phyloP scores from a whole-genome alignment of 1,140 invertebrate species.

The Ceratoteleas bidentatus region DNA sequence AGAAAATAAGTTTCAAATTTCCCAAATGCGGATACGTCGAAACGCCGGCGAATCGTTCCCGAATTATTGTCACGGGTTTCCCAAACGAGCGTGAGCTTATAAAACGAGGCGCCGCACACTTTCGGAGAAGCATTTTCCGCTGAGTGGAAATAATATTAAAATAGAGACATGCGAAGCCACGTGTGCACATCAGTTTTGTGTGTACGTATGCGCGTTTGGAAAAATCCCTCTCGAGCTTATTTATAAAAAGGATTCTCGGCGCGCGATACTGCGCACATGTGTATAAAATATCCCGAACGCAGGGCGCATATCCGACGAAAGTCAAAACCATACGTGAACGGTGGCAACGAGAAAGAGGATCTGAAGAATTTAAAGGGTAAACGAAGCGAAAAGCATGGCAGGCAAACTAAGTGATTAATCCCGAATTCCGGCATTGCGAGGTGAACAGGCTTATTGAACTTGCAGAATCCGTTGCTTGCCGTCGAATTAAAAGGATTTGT shows the following conservation, averaged over 20 bases:
- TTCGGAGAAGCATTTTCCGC: not conserved
- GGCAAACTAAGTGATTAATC: constrained; percentile 63
- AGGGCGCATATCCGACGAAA: constrained; percentile 13
- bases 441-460: constrained; percentile 45
- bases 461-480: constrained; percentile 1
- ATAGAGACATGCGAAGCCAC: constrained; percentile 5
- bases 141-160: constrained; percentile 12
- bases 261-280: constrained; percentile 11
- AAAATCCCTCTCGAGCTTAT: constrained; percentile 20
- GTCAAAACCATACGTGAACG: constrained; percentile 37
- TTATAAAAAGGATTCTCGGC: constrained; percentile 18
- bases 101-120: not conserved
- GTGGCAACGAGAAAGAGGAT: constrained; percentile 40
- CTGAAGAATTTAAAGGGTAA: constrained; percentile 36
- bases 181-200: too few relatives aligned
- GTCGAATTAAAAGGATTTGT: constrained; percentile 32
- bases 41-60: too few relatives aligned
- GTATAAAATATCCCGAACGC: not conserved
- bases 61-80: too few relatives aligned
- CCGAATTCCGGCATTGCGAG: constrained; percentile 30
- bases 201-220: not conserved
- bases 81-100: too few relatives aligned
- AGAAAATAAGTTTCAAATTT: too few relatives aligned
- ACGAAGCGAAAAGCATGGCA: constrained; percentile 42
- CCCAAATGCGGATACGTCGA: too few relatives aligned